Evolutionary conservation across 30 jellyfish, hydroid and myxozoan genomes (phyloP).

Genomic region (Cassiopea xamachana): DNA sequence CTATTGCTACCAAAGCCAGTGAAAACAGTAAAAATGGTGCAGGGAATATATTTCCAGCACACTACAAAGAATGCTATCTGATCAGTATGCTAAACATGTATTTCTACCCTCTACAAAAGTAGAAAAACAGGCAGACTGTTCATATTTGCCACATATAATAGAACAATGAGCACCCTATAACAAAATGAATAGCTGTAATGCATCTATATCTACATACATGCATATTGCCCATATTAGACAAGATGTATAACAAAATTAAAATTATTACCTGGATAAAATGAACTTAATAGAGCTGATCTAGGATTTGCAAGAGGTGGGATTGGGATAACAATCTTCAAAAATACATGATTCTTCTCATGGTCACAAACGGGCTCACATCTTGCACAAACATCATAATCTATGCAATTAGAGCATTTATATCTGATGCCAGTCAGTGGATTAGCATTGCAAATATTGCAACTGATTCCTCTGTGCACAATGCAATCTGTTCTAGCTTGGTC

Average conservation of each 20-base stretch:
- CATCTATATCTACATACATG: too few species aligned
- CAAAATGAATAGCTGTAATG: too few species aligned
- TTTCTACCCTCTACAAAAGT: too few species aligned
- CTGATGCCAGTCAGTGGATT: slow-evolving; percentile 96
- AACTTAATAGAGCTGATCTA: slow-evolving; percentile 78
- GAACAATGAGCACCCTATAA: too few species aligned
- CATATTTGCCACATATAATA: too few species aligned
- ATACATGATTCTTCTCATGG: slow-evolving; percentile 92
- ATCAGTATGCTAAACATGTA: too few species aligned
- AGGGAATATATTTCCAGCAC: too few species aligned
- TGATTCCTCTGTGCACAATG: slow-evolving; percentile 90
- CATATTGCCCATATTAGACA: neutral
- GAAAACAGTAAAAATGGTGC: too few species aligned
- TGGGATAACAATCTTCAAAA: slow-evolving; percentile 81
- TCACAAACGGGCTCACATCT: slow-evolving; percentile 94
- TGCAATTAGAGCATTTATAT: slow-evolving; percentile 93
- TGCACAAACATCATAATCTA: slow-evolving; percentile 93
- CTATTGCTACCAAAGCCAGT: too few species aligned
- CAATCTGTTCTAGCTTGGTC: slow-evolving; percentile 79
- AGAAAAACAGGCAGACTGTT: too few species aligned
- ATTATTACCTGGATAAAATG: slow-evolving; percentile 89
- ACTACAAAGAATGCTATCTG: too few species aligned
- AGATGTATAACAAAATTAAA: neutral
- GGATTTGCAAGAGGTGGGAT: slow-evolving; percentile 98
- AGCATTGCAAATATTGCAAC: slow-evolving; percentile 93